Conservation (phyloP, 2,113 vertebrate genomes). For the Clinocottus analis region DNA sequence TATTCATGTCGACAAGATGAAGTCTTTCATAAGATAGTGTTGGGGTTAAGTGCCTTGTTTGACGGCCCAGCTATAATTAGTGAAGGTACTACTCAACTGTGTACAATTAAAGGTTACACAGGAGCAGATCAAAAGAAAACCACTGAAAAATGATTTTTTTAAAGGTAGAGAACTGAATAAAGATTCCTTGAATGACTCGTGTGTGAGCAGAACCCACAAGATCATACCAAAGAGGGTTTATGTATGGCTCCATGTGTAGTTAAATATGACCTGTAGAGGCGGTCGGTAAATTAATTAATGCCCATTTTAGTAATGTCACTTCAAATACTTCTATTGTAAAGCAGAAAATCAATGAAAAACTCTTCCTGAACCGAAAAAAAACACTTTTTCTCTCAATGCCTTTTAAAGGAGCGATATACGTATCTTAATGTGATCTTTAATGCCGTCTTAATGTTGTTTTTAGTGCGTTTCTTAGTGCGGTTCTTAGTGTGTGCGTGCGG, state of each 20-base stretch:
- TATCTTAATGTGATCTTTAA: no score
- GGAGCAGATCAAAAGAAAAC: background rate
- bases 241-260: background rate
- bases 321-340: no score
- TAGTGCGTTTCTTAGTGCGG: no score
- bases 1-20: background rate
- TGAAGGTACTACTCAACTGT: background rate
- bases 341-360: no score
- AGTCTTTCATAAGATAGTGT: conserved; percentile 12
- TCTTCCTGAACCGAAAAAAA: no score
- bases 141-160: background rate
- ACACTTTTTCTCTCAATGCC: no score
- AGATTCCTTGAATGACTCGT: background rate
- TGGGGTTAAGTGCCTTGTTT: conserved; percentile 17
- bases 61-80: background rate
- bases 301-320: no score
- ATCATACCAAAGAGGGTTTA: background rate
- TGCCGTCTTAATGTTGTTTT: no score
- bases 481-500: no score
- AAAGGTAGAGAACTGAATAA: background rate
- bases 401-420: no score
- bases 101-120: background rate
- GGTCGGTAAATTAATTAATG: no score
- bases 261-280: no score
- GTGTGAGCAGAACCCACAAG: background rate